Conservation (phyloP, 2,113 vertebrate genomes). For the Arvicanthis niloticus region DNA sequence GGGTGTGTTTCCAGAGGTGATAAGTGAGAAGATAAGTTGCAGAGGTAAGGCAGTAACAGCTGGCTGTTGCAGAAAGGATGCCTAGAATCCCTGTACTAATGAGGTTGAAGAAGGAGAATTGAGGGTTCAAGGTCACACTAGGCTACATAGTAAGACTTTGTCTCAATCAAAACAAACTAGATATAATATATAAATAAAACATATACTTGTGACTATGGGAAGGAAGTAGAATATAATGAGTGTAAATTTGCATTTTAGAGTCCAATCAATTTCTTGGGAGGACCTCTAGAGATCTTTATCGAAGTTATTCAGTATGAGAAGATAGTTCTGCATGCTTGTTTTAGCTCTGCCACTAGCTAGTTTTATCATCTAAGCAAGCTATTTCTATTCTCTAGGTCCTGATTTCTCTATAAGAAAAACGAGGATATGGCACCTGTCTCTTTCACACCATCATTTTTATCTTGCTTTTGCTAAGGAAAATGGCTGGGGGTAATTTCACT, state of each 20-base stretch:
- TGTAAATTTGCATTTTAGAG: slow-evolving; percentile 13
- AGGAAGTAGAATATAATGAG: slow-evolving; percentile 12
- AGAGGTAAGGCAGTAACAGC: slow-evolving; percentile 10
- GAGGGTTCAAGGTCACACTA: background rate
- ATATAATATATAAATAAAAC: background rate
- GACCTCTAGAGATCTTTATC: slow-evolving; percentile 39
- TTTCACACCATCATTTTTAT: background rate
- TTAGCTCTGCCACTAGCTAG: background rate
- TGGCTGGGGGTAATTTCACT: background rate
- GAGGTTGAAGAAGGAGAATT: background rate
- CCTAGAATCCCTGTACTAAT: background rate
- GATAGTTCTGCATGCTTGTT: background rate
- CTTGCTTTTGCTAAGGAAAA: slow-evolving; percentile 18
- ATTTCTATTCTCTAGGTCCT: background rate
- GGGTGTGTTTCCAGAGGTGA: background rate
- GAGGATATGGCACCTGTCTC: background rate
- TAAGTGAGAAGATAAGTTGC: background rate
- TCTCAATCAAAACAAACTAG: background rate
- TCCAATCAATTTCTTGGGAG: slow-evolving; percentile 36
- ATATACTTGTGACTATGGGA: background rate
- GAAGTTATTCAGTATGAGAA: background rate
- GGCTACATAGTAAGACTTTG: background rate
- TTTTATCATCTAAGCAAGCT: slow-evolving; percentile 22
- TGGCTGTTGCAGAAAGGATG: background rate
- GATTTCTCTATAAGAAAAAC: slow-evolving; percentile 34